phyloP scores from a whole-genome alignment of 2,888 invertebrate genomes.

The Drosophila pseudotakahashii region DNA sequence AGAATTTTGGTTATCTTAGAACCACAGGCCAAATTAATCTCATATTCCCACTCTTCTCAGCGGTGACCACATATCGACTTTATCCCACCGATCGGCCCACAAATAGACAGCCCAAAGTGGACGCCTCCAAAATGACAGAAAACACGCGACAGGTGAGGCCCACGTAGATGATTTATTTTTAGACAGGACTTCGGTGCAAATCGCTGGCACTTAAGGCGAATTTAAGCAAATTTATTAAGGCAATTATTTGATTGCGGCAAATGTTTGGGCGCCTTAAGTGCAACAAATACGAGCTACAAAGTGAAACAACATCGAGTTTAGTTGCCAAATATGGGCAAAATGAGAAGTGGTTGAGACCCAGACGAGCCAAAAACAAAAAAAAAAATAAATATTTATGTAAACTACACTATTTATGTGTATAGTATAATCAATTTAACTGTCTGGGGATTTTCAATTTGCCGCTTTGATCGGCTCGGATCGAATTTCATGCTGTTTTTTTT shows the following conservation, averaged over 20 bases:
- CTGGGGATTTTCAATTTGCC: constrained; percentile 60
- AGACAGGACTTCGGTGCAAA: constrained; percentile 55
- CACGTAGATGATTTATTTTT: constrained; percentile 38
- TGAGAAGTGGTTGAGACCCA: constrained; percentile 47
- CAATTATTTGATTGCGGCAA: constrained; percentile 69
- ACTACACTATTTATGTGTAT: constrained; percentile 55
- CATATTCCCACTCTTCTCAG: not conserved
- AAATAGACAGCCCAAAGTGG: constrained; percentile 13
- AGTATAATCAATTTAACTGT: constrained; percentile 75
- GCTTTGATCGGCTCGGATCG: constrained; percentile 51
- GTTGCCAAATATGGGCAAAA: constrained; percentile 69
- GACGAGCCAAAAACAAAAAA: constrained; percentile 2
- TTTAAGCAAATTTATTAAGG: constrained; percentile 70
- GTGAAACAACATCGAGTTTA: constrained; percentile 18
- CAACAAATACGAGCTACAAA: constrained; percentile 25
- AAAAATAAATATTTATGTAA: constrained; percentile 36
- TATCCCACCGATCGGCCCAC: constrained; percentile 27
- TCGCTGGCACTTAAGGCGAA: constrained; percentile 57
- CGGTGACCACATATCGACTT: constrained; percentile 4
- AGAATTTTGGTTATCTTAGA: not conserved
- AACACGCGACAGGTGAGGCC: constrained; percentile 59
- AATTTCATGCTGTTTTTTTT: constrained; percentile 41
- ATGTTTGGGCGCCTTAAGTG: constrained; percentile 42
- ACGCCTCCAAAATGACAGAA: constrained; percentile 45
- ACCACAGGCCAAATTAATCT: constrained; percentile 5